Evolutionary conservation across 64 coral and sea anemone species (phyloP).

Genomic region (Stichodactyla mertensii): DNA sequence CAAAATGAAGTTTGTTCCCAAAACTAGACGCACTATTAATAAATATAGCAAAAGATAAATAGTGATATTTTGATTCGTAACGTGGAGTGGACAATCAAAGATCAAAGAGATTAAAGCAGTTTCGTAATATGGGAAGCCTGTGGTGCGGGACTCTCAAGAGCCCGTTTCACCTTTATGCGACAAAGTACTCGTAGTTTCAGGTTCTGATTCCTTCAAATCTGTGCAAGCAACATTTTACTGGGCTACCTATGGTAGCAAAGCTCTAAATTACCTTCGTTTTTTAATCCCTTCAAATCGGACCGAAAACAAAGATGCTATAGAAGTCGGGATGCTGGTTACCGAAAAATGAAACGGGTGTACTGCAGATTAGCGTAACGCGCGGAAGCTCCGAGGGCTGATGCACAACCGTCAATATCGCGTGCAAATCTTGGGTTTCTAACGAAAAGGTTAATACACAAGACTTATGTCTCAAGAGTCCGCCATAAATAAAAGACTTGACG

Average conservation of each 20-base stretch:
- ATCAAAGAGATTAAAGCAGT: not conserved
- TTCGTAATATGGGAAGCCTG: not conserved
- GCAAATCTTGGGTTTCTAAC: not conserved
- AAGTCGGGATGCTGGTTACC: not conserved
- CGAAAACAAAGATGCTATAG: too few relatives aligned
- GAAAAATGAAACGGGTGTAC: not conserved
- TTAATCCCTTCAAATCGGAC: too few relatives aligned
- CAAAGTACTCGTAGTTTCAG: too few relatives aligned
- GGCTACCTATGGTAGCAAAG: too few relatives aligned
- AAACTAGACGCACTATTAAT: conserved; percentile 4
- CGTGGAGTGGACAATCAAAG: not conserved
- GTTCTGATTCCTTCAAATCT: too few relatives aligned
- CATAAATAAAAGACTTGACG: not conserved
- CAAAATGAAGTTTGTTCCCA: not conserved
- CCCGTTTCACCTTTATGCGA: too few relatives aligned
- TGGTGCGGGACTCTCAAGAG: not conserved
- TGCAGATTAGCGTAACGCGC: not conserved
- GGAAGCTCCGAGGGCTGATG: not conserved
- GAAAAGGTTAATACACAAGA: not conserved
- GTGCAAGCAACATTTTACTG: too few relatives aligned
- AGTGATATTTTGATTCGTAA: not conserved
- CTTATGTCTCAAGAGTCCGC: not conserved
- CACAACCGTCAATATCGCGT: not conserved
- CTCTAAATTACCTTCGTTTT: too few relatives aligned
- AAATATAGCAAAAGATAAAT: conserved; percentile 13